These are phyloP conservation scores for Nyctalus aviator DNA, from an alignment of 2,797 vertebrate genomes.

Conservation along the genomic window DNA sequence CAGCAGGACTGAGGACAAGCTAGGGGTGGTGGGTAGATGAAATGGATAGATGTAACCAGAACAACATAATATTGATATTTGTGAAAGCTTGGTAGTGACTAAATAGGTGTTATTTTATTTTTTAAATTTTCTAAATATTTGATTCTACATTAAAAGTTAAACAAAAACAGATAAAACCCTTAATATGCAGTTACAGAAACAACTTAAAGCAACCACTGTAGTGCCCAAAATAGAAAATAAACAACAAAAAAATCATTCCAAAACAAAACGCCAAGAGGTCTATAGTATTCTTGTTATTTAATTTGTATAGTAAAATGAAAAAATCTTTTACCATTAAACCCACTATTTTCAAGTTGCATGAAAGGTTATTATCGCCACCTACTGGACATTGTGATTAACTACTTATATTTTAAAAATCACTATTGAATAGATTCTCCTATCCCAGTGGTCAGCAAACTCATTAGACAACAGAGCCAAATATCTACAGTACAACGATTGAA, in stretches of 20 bases:
- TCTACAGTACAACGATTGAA: no score
- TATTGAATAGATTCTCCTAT: background rate
- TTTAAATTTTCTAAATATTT: background rate
- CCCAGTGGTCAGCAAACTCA: no score
- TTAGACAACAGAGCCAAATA: no score
- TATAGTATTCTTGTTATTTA: constrained; percentile 44
- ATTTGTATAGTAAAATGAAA: background rate
- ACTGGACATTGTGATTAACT: constrained; percentile 64
- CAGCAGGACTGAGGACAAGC: background rate
- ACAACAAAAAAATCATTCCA: background rate
- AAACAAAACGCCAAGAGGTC: background rate
- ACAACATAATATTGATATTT: background rate
- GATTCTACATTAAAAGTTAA: background rate
- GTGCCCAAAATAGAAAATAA: background rate
- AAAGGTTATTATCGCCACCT: constrained; percentile 76
- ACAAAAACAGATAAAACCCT: background rate
- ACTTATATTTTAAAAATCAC: background rate
- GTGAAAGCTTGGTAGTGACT: background rate
- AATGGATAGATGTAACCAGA: background rate
- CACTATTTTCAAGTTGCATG: background rate
- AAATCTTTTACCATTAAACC: background rate
- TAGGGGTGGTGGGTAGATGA: background rate
- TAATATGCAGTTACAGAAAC: background rate
- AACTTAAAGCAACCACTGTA: background rate
- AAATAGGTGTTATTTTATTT: background rate